phyloP scores from a whole-genome alignment of 2,113 vertebrate genomes.

The Platysteira castanea region DNA sequence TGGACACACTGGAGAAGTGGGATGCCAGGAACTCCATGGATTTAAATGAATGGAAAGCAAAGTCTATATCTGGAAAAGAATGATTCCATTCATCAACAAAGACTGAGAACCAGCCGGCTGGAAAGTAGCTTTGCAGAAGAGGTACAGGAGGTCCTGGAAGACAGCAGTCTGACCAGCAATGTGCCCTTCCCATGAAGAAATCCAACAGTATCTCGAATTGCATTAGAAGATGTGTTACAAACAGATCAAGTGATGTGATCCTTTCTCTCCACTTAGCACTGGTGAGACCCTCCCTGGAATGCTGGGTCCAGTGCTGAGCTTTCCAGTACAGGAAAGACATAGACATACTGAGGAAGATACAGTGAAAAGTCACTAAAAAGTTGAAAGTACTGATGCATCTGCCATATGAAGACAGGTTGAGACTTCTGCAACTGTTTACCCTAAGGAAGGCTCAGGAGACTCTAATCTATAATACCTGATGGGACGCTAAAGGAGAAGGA shows the following conservation, averaged over 20 bases:
- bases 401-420: background rate
- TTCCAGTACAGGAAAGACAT: background rate
- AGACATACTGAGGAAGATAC: background rate
- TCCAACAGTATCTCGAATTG: background rate
- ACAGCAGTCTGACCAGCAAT: background rate
- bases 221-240: background rate
- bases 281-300: background rate
- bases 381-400: background rate
- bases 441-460: background rate
- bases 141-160: fast-evolving
- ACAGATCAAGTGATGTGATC: background rate
- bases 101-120: fast-evolving
- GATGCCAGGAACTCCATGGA: background rate
- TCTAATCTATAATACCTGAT: background rate
- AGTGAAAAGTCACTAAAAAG: background rate
- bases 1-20: background rate
- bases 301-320: background rate
- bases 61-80: background rate
- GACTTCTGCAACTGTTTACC: background rate
- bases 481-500: background rate
- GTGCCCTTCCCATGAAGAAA: background rate
- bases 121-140: background rate
- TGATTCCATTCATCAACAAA: background rate
- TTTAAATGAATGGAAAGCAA: background rate
- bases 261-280: background rate